phyloP scores from a whole-genome alignment of 2,888 invertebrate species.

The Athetis lepigone region DNA sequence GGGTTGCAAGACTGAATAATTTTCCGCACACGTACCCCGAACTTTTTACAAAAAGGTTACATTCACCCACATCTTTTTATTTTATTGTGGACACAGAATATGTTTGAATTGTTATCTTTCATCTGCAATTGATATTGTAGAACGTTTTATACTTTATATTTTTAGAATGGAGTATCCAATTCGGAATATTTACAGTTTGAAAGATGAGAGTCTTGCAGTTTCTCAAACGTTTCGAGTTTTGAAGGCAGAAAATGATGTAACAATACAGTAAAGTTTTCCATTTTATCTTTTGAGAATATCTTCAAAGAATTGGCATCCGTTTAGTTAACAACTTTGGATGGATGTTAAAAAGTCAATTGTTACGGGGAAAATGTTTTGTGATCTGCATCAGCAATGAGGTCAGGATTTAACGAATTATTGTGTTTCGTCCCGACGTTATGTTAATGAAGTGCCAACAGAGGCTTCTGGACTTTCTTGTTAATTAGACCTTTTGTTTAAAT shows the following conservation, averaged over 20 bases:
- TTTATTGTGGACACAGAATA: slow-evolving; percentile 29
- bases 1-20: slow-evolving; percentile 16
- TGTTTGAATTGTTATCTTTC: slow-evolving; percentile 12
- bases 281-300: slow-evolving; percentile 14
- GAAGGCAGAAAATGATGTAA: slow-evolving; percentile 7
- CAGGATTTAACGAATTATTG: slow-evolving; percentile 1
- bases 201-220: slow-evolving; percentile 7
- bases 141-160: slow-evolving; percentile 2
- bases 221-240: neutral
- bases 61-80: slow-evolving; percentile 5
- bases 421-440: slow-evolving; percentile 1
- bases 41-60: slow-evolving; percentile 5
- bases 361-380: slow-evolving; percentile 1
- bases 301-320: neutral
- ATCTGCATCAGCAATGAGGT: slow-evolving; percentile 37
- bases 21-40: neutral
- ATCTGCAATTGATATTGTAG: slow-evolving; percentile 26
- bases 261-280: slow-evolving; percentile 14
- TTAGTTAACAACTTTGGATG: neutral
- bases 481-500: too few relatives aligned
- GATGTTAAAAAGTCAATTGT: slow-evolving; percentile 5
- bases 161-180: slow-evolving; percentile 9
- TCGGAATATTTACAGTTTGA: slow-evolving; percentile 1
- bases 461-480: neutral
- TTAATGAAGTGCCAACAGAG: slow-evolving; percentile 18